These are phyloP conservation scores for Amphibalanus amphitrite DNA, from an alignment of 1,140 invertebrate genomes.

Conservation along the genomic window DNA sequence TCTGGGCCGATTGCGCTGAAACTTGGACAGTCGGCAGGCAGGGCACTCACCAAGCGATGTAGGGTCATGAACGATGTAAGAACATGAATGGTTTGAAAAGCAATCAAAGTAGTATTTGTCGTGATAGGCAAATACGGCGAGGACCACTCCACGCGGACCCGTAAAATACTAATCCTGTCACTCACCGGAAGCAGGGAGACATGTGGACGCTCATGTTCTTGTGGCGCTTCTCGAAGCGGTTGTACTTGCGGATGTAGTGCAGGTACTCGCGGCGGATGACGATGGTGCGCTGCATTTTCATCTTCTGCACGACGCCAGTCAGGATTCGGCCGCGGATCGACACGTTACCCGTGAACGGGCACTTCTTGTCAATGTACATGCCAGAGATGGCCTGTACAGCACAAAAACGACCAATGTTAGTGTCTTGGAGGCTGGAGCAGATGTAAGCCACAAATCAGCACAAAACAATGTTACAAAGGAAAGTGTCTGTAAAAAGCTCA, in stretches of 20 bases:
- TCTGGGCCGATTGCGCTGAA: too few relatives aligned
- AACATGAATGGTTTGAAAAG: conserved; percentile 1
- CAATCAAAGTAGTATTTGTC: not conserved
- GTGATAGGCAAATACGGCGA: too few relatives aligned
- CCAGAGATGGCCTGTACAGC: conserved; percentile 77
- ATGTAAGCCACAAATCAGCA: too few relatives aligned
- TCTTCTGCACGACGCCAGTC: conserved; percentile 87
- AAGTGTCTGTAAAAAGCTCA: too few relatives aligned
- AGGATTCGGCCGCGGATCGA: conserved; percentile 94
- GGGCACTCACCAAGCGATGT: too few relatives aligned
- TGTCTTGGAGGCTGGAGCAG: too few relatives aligned
- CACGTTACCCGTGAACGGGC: conserved; percentile 97
- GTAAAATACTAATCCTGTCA: conserved; percentile 10
- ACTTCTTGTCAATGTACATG: conserved; percentile 99
- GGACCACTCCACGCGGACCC: not conserved
- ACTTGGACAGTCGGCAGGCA: too few relatives aligned
- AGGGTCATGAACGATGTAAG: too few relatives aligned
- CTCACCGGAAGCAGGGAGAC: conserved; percentile 95
- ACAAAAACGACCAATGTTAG: not conserved
- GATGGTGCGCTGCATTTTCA: conserved; percentile 98
- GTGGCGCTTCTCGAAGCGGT: conserved; percentile 97
- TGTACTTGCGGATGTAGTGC: conserved; percentile 96
- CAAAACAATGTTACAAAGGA: too few relatives aligned
- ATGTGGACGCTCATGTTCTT: conserved; percentile 97
- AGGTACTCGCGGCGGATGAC: conserved; percentile 96